These are phyloP conservation scores for Agrotis exclamationis DNA, from an alignment of 2,888 invertebrate genomes.

Conservation along the genomic window DNA sequence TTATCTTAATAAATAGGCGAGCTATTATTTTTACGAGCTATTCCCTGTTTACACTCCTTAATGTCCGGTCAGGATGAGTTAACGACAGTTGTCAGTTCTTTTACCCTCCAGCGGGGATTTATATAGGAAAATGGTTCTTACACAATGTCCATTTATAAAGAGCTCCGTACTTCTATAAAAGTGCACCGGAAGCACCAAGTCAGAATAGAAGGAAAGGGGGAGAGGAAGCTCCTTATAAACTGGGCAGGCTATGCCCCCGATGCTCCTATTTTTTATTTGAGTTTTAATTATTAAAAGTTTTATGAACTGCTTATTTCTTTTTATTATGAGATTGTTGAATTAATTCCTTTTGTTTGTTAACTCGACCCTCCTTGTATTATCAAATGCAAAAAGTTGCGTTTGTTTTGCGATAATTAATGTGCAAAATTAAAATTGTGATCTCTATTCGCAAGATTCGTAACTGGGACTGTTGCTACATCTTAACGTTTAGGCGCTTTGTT, in stretches of 20 bases:
- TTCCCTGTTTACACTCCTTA: conserved; percentile 86
- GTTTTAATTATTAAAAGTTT: conserved; percentile 91
- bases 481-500: conserved; percentile 50
- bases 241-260: conserved; percentile 73
- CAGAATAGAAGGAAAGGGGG: conserved; percentile 32
- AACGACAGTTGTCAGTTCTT: conserved; percentile 89
- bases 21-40: conserved; percentile 83
- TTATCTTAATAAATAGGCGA: conserved; percentile 73
- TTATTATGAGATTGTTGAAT: conserved; percentile 90
- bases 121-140: conserved; percentile 76
- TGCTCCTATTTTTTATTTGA: conserved; percentile 87
- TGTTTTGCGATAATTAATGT: conserved; percentile 64
- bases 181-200: conserved; percentile 30
- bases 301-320: conserved; percentile 91
- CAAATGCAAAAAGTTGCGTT: conserved; percentile 74
- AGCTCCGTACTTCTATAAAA: conserved; percentile 67
- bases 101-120: conserved; percentile 81
- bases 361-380: conserved; percentile 74
- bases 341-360: conserved; percentile 90
- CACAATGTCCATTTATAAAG: conserved; percentile 71
- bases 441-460: conserved; percentile 25
- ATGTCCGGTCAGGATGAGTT: conserved; percentile 84
- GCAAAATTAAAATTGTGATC: conserved; percentile 45
- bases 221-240: conserved; percentile 66
- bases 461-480: conserved; percentile 51